Evolutionary conservation across 2,113 vertebrate genomes (phyloP), one percentile per base, ranked within the genome.

Genomic region (Ovis canadensis): DNA sequence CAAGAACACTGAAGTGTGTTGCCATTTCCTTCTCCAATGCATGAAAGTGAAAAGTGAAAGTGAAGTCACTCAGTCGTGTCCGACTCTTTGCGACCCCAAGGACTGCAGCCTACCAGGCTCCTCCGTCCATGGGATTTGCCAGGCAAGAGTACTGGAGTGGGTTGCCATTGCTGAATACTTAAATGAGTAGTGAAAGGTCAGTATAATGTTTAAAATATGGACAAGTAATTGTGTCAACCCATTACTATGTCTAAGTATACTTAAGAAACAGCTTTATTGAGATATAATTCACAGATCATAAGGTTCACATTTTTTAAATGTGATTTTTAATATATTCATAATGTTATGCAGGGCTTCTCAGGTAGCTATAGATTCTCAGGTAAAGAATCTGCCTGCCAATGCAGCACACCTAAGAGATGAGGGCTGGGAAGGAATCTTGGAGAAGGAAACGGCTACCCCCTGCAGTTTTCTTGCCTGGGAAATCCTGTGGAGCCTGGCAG

Each of bases 131-230:
- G 45, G 45, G 45, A 45, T 45, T 45, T 45, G 45, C 45, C 45
- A 45, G 45, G 45, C 45, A 45, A 45, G 45, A 45, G 45, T 45
- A 45, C 45, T 45, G 45, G 45, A 45, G 45, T 45, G 45, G 45
- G 45, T 45, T 45, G 45, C 45, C 45, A 45, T 45, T 45, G 45
- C 45, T 45, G 31, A 91, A 82, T 48, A 85, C 86, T 31, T 48
- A 88, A 81, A 29, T 84, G 45, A 62, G 17, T 88, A 96, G 77
- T 77, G 74, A 96, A 90, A 88, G 13, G 21, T 77, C 80, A 88
- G 8, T 67, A 50, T 60, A 71, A 88, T 43, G 31, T 45, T 87
- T 96, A 88, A 91, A 89, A 89, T 94, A 86, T 60, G 29, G 23
- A 52, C 59, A 33, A 16, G 3, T 64, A 87, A 90, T 94, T 57